These are phyloP conservation scores for Fulmarus glacialis DNA, from an alignment of 2,113 vertebrate genomes.

Conservation along the genomic window DNA sequence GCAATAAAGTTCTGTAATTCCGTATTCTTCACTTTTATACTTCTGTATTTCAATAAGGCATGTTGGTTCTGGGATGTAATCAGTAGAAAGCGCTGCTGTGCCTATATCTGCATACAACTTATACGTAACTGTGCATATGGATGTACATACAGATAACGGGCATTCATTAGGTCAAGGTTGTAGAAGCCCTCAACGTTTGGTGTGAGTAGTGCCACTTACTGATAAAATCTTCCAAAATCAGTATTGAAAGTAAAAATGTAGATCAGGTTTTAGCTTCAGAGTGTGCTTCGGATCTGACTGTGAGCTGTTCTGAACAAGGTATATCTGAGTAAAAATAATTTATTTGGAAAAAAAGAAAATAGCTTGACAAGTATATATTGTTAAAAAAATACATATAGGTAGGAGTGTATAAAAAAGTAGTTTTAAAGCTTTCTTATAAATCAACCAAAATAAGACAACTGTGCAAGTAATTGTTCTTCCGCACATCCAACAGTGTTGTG, in stretches of 20 bases:
- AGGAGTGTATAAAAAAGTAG: background rate
- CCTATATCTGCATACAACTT: background rate
- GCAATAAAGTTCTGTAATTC: background rate
- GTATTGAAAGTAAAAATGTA: background rate
- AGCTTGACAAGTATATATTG: background rate
- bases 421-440: background rate
- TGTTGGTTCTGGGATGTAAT: background rate
- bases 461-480: conserved; percentile 40
- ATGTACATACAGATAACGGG: background rate
- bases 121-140: accelerated
- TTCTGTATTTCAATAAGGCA: background rate
- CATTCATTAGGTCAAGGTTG: background rate
- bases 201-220: background rate
- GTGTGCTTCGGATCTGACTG: background rate
- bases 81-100: background rate
- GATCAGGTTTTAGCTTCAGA: background rate
- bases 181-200: background rate
- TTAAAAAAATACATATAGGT: background rate
- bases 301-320: background rate
- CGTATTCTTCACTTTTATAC: background rate
- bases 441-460: background rate
- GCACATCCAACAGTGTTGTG: background rate
- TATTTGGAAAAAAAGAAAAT: background rate
- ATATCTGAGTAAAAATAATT: background rate
- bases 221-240: background rate